Evolutionary conservation across 2,888 invertebrate genomes (phyloP).

Genomic region (Yponomeuta malinellus): DNA sequence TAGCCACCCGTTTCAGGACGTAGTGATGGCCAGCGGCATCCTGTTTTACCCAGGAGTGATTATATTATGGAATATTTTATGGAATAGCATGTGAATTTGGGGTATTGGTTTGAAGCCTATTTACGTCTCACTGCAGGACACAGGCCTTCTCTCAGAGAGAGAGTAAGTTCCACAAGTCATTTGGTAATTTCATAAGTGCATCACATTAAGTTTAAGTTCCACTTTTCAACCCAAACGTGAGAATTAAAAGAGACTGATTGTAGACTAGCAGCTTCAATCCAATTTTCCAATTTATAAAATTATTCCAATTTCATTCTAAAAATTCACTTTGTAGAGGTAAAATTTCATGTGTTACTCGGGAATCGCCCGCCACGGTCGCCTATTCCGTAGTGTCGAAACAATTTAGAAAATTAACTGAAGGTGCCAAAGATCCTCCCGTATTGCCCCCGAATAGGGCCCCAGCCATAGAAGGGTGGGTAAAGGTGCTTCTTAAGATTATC

Average conservation of each 20-base stretch:
- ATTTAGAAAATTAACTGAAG: not conserved
- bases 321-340: no score
- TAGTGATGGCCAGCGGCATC: not conserved
- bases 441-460: not conserved
- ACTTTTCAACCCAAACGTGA: no score
- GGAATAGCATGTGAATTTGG: not conserved
- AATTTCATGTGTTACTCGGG: not conserved
- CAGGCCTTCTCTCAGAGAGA: no score
- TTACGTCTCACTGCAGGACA: no score
- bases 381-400: not conserved
- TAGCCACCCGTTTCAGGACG: slow-evolving; percentile 5
- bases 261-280: no score
- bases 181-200: no score
- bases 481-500: slow-evolving; percentile 1
- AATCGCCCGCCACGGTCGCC: not conserved
- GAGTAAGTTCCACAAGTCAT: no score
- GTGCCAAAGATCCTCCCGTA: not conserved
- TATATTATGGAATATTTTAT: not conserved
- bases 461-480: not conserved
- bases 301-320: no score
- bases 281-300: no score
- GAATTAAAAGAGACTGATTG: no score
- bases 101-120: no score
- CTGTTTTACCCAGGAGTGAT: not conserved
- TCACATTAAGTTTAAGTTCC: no score